Evolutionary conservation across 2,888 invertebrate genomes (phyloP).

Genomic region (Coelopa pilipes): DNA sequence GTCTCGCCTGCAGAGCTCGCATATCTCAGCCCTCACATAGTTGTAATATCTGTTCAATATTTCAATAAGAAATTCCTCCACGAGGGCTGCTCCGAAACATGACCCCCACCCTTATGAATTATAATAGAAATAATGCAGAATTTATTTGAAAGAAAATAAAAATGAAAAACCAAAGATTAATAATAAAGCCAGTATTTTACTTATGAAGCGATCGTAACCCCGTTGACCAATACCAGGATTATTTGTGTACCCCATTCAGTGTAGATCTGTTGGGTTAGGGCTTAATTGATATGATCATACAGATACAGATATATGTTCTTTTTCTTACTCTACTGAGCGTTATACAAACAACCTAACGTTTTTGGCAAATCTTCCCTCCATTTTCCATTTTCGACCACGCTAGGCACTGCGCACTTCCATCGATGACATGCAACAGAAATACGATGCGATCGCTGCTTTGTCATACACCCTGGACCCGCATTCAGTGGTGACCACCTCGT

Average conservation of each 20-base stretch:
- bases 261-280: background rate
- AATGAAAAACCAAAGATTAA: constrained; percentile 38
- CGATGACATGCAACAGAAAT: constrained; percentile 76
- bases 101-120: background rate
- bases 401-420: constrained; percentile 70
- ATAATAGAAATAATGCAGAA: constrained; percentile 27
- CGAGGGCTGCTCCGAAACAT: background rate
- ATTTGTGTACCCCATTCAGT: constrained; percentile 5
- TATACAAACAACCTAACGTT: constrained; percentile 61
- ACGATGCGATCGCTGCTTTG: constrained; percentile 77
- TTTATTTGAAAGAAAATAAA: constrained; percentile 2
- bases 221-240: constrained; percentile 13
- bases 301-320: constrained; percentile 38
- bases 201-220: constrained; percentile 19
- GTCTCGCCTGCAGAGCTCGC: background rate
- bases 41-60: constrained; percentile 18
- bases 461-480: constrained; percentile 83
- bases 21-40: background rate
- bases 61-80: background rate
- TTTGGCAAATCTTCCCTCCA: constrained; percentile 66
- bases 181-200: constrained; percentile 24
- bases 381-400: constrained; percentile 56
- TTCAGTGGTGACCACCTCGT: constrained; percentile 68
- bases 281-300: constrained; percentile 32
- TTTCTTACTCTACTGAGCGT: constrained; percentile 21